Evolutionary conservation across 2,797 vertebrate genomes (phyloP).

Genomic region (Neostethus bicornis): DNA sequence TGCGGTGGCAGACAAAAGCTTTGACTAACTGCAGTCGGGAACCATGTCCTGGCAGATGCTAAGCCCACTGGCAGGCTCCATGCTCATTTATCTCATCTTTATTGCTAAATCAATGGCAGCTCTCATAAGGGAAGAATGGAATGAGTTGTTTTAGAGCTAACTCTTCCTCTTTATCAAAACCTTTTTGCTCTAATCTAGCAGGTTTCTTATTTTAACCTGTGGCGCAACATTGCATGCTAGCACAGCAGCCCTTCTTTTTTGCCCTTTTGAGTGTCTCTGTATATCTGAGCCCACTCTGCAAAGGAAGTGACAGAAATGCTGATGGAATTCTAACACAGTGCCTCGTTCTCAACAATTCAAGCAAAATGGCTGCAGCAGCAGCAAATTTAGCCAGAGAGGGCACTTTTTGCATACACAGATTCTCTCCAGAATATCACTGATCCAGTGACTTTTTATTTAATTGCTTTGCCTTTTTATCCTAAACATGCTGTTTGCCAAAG

Average conservation of each 20-base stretch:
- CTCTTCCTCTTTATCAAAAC: conserved; percentile 72
- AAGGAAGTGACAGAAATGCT: conserved; percentile 55
- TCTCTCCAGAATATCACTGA: conserved; percentile 81
- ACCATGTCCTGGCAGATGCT: conserved; percentile 83
- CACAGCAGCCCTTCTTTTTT: conserved; percentile 3
- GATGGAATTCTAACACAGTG: conserved; percentile 55
- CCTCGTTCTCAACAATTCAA: conserved; percentile 53
- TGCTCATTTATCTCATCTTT: conserved; percentile 89
- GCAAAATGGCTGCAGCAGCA: conserved; percentile 64
- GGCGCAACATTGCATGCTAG: conserved; percentile 28
- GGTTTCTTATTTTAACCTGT: conserved; percentile 47
- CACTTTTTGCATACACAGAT: conserved; percentile 45
- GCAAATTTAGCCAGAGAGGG: conserved; percentile 68
- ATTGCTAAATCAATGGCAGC: conserved; percentile 87
- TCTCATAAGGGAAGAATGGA: conserved; percentile 79
- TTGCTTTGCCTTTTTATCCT: conserved; percentile 73
- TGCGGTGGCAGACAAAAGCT: conserved; percentile 67
- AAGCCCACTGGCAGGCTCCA: conserved; percentile 80
- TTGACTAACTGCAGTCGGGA: conserved; percentile 54
- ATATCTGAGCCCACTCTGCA: conserved; percentile 29
- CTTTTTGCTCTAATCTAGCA: conserved; percentile 35
- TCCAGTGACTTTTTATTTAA: conserved; percentile 72
- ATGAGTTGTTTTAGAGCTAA: conserved; percentile 87
- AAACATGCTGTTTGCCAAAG: conserved; percentile 78
- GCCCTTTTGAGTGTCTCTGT: conserved; percentile 6